These are phyloP conservation scores for Hoplodrina ambigua DNA, from an alignment of 2,888 invertebrate genomes.

Conservation along the genomic window DNA sequence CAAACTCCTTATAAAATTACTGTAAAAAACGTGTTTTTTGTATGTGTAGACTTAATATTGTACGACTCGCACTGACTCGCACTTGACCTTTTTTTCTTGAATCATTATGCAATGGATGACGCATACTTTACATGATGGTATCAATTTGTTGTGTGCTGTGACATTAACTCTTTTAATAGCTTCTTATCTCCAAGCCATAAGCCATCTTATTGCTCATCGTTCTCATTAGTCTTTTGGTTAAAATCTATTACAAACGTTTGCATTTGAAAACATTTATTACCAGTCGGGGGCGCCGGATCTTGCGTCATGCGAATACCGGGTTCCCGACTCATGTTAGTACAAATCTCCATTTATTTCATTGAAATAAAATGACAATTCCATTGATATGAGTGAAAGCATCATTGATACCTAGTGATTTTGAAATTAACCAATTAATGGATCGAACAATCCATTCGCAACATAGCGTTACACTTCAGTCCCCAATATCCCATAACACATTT, in stretches of 20 bases:
- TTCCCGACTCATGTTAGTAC: too few species aligned
- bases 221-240: neutral
- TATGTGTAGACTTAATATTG: too few species aligned
- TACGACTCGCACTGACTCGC: too few species aligned
- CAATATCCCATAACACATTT: neutral
- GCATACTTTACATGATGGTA: conserved; percentile 11
- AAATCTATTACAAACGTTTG: neutral
- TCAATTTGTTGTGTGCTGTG: neutral
- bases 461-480: conserved; percentile 13
- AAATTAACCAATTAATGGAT: too few species aligned
- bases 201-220: neutral
- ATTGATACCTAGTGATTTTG: too few species aligned
- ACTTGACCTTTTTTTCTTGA: conserved; percentile 14
- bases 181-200: conserved; percentile 21
- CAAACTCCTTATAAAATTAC: too few species aligned
- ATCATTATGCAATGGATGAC: conserved; percentile 25
- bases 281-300: too few species aligned
- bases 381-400: too few species aligned
- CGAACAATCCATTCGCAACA: neutral
- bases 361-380: too few species aligned
- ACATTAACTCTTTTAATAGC: conserved; percentile 14
- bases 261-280: neutral
- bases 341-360: too few species aligned
- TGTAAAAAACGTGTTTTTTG: too few species aligned
- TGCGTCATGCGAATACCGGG: too few species aligned